These are phyloP conservation scores for Tuta absoluta DNA, from an alignment of 2,888 invertebrate species.

Conservation along the genomic window DNA sequence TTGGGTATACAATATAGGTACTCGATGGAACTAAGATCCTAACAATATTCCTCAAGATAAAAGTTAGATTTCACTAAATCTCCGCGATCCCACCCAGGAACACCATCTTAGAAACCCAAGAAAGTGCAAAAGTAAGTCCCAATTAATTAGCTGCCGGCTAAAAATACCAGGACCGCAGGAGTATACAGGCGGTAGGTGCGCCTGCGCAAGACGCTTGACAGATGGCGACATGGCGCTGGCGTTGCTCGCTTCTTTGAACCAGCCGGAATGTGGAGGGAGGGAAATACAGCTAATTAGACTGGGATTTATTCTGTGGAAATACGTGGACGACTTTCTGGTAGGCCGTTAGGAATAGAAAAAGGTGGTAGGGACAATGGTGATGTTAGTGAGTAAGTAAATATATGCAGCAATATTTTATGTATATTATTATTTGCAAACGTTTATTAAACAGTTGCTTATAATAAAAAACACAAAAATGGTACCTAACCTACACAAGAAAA, in stretches of 20 bases:
- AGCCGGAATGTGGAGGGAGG: conserved; percentile 51
- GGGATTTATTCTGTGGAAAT: conserved; percentile 57
- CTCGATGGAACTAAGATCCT: background rate
- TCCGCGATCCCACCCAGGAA: background rate
- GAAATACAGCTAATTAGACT: conserved; percentile 68
- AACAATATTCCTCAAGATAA: background rate
- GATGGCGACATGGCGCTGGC: conserved; percentile 74
- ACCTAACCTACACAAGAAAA: too few species aligned
- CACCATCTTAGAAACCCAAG: conserved; percentile 13
- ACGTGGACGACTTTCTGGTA: conserved; percentile 1
- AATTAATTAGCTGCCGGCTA: conserved; percentile 69
- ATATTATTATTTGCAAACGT: too few species aligned
- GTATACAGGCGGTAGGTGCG: conserved; percentile 54
- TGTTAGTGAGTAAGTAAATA: too few species aligned
- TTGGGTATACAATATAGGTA: background rate
- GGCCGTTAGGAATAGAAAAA: conserved; percentile 9
- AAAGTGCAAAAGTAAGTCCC: conserved; percentile 36
- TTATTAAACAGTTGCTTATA: too few species aligned
- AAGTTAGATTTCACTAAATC: background rate
- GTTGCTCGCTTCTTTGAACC: conserved; percentile 60
- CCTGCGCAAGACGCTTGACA: conserved; percentile 65
- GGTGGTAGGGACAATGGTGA: background rate
- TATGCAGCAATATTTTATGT: too few species aligned
- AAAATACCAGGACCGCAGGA: conserved; percentile 60
- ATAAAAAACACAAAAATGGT: too few species aligned